Evolutionary conservation across 1,140 invertebrate species (phyloP).

Genomic region (Musca domestica): DNA sequence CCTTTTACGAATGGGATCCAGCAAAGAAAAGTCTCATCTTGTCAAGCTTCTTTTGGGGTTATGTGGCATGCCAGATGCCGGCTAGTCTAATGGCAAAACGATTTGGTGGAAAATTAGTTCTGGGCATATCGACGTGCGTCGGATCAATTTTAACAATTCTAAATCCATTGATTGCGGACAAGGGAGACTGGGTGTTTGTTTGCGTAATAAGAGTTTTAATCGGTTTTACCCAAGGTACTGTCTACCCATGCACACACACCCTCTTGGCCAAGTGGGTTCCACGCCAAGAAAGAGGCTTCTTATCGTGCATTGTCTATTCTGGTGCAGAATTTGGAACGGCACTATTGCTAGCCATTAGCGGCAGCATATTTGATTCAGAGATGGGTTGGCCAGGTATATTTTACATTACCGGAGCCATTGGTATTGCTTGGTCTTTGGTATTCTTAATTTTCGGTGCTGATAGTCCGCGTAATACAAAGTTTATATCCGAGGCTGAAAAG

Average conservation of each 20-base stretch:
- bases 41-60: conserved; percentile 68
- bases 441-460: conserved; percentile 68
- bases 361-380: conserved; percentile 62
- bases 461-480: conserved; percentile 61
- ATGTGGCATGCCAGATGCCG: conserved; percentile 61
- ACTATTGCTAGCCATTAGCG: conserved; percentile 68
- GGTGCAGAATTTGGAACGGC: conserved; percentile 74
- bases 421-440: conserved; percentile 61
- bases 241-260: conserved; percentile 76
- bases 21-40: conserved; percentile 58
- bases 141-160: conserved; percentile 51
- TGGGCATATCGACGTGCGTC: conserved; percentile 60
- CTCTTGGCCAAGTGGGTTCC: conserved; percentile 56
- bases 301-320: conserved; percentile 63
- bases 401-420: conserved; percentile 69
- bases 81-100: conserved; percentile 64
- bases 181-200: conserved; percentile 62
- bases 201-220: conserved; percentile 65
- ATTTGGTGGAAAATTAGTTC: conserved; percentile 65
- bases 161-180: conserved; percentile 48
- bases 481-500: conserved; percentile 62
- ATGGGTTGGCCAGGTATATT: conserved; percentile 77
- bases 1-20: conserved; percentile 56
- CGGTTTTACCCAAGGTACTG: conserved; percentile 79
- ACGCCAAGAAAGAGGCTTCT: conserved; percentile 59